These are phyloP conservation scores for Corythornis vintsioides DNA, from an alignment of 2,113 vertebrate species.

Conservation along the genomic window DNA sequence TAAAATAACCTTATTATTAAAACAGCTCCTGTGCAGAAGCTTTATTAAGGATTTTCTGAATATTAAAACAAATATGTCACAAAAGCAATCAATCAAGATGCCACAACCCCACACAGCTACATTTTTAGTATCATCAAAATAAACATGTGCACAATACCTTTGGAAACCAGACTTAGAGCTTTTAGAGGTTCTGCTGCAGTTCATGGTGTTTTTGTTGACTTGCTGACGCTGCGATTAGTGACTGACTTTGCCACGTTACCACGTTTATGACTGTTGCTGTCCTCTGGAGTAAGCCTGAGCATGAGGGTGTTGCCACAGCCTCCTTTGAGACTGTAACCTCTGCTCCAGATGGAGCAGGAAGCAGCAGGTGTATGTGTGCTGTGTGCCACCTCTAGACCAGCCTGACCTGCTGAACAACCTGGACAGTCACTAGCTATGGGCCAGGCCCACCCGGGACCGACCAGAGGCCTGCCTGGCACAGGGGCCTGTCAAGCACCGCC, in stretches of 20 bases:
- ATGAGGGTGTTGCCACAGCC: background rate
- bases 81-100: slow-evolving; percentile 66
- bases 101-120: background rate
- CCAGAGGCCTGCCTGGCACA: background rate
- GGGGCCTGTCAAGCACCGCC: background rate
- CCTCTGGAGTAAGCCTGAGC: background rate
- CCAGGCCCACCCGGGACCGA: background rate
- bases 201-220: background rate
- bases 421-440: background rate
- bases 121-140: slow-evolving; percentile 58
- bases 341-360: background rate
- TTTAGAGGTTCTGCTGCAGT: background rate
- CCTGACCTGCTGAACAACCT: background rate
- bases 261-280: background rate
- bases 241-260: background rate
- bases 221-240: background rate
- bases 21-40: slow-evolving; percentile 62
- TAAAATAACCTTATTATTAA: slow-evolving; percentile 68
- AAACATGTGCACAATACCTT: background rate
- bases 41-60: slow-evolving; percentile 62
- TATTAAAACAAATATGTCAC: slow-evolving; percentile 64
- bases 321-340: background rate
- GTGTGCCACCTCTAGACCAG: background rate
- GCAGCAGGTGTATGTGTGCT: background rate
- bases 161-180: background rate